Base-by-base conservation (phyloP, 2,113 vertebrate genomes). In the Phycodurus eques region DNA sequence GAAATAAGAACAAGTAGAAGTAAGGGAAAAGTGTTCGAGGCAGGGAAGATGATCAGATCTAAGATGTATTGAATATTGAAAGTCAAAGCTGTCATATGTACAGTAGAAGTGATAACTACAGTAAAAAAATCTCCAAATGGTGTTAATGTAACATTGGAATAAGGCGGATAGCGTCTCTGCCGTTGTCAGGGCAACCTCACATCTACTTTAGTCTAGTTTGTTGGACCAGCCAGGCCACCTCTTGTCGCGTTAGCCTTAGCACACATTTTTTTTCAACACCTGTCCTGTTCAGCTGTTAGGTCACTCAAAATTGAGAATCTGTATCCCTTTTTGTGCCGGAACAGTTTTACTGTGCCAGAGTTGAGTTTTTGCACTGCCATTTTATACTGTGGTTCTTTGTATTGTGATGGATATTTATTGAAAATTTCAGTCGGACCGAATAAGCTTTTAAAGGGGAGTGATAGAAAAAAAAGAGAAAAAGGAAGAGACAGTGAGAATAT, bases 1-100 rank as follows among this genome's bases (percentile, higher is more conserved):
- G 27, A 44, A 27, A 71, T 31, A 71, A 64, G 68, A 74, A 79
- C 59, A 20, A 42, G 35, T n/a, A 17, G 31, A 6, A 51, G 49
- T 4, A 51, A 51, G 15, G 5, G 10, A 46, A 46, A 46, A 12
- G 44, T 46, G 56, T 33, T 56, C 27, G 10, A 15, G 10, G n/a
- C 3, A 56, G 1, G 63, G 27, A 14, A 19, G 22, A 47, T 14
- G 22, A 31, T 15, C 20, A n/a, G 20, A 19, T 53, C 4, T 6
- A 19, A 1, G 8, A 9, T 56, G 54, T 9, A 56, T 56, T 56
- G 17, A 9, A 62, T 60, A 62, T 62, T 33, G 7, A 62, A 35
- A 39, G 8, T 3, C 5, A 15, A 33, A 60, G 31, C 33, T 9
- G 33, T 27, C 17, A 31, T 39, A 39, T 2, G 31, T 33, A 39